Conservation (phyloP, 2,113 vertebrate species). For the Dendrocopos noguchii region DNA sequence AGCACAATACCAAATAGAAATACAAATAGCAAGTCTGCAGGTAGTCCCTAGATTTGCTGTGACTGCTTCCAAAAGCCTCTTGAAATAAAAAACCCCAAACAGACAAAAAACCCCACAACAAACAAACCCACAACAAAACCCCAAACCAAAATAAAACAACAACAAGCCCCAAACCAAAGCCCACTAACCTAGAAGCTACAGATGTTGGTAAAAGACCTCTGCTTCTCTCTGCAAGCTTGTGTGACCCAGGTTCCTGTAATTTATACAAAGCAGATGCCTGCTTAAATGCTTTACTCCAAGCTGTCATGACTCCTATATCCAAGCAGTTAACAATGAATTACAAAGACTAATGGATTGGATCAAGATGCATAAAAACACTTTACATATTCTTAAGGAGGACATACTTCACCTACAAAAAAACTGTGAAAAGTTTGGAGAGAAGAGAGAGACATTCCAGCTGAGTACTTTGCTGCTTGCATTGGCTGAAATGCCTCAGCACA, state of each 20-base stretch:
- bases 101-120: neutral
- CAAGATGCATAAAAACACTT: slow-evolving; percentile 41
- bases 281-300: slow-evolving; percentile 47
- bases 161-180: neutral
- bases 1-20: neutral
- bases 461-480: slow-evolving; percentile 29
- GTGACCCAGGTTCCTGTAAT: slow-evolving; percentile 29
- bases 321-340: slow-evolving; percentile 59
- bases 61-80: neutral
- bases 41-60: neutral
- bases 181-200: neutral
- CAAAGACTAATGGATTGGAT: slow-evolving; percentile 41
- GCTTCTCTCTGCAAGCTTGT: slow-evolving; percentile 20
- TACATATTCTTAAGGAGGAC: slow-evolving; percentile 23
- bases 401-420: neutral
- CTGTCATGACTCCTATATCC: slow-evolving; percentile 20
- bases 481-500: slow-evolving; percentile 5
- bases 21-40: neutral
- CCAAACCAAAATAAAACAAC: neutral
- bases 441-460: neutral
- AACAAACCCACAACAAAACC: too few species aligned
- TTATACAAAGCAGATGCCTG: slow-evolving; percentile 60
- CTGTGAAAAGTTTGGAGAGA: neutral
- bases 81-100: neutral
- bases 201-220: slow-evolving; percentile 24